Percentiles rank a stretch among this genome's conserved stretches.
Conservation (phyloP, 2,797 vertebrate species). For the Merluccius polli region DNA sequence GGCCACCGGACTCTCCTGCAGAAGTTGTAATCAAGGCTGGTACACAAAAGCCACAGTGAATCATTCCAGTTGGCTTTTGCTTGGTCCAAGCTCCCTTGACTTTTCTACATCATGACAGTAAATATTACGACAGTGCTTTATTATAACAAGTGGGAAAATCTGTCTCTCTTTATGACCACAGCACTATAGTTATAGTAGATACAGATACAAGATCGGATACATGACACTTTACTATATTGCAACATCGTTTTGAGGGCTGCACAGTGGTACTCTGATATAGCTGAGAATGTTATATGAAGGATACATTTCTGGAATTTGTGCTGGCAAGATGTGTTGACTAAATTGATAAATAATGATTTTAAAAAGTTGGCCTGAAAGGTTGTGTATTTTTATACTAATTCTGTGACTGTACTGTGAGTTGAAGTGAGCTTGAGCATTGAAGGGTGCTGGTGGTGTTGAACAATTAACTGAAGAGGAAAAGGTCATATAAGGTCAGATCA, state of each 20-base stretch:
- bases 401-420: not conserved
- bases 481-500: not conserved
- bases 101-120: not conserved
- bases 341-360: not conserved
- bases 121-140: not conserved
- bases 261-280: not conserved
- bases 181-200: not conserved
- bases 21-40: not conserved
- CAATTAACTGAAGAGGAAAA: not conserved
- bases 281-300: not conserved
- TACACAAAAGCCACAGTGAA: not conserved
- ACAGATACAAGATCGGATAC: not conserved
- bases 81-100: not conserved
- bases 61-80: slow-evolving; percentile 1
- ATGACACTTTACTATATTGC: not conserved
- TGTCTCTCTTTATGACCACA: not conserved
- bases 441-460: not conserved
- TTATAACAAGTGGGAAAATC: not conserved
- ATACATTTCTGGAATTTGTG: not conserved
- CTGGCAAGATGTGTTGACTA: not conserved
- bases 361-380: not conserved
- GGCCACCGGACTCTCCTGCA: not conserved
- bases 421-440: not conserved
- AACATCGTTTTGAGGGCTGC: not conserved
- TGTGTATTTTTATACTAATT: not conserved